phyloP scores from a whole-genome alignment of 2,888 invertebrate species.

The Petrolisthes manimaculis region DNA sequence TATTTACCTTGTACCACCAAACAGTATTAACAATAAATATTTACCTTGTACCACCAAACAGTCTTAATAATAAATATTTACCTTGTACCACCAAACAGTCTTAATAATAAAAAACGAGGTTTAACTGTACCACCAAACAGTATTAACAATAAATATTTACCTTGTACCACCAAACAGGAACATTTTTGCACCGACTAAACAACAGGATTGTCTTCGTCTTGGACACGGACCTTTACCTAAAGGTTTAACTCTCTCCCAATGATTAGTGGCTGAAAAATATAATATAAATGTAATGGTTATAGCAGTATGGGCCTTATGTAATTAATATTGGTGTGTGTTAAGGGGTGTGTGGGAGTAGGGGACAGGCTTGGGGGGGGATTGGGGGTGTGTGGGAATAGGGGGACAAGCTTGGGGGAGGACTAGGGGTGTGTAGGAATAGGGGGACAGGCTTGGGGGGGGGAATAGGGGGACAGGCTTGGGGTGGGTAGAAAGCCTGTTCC shows the following conservation, averaged over 20 bases:
- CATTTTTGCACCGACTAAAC: slow-evolving; percentile 80
- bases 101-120: too few relatives aligned
- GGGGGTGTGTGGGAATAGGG: too few relatives aligned
- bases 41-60: slow-evolving; percentile 93
- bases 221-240: slow-evolving; percentile 77
- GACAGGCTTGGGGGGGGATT: too few relatives aligned
- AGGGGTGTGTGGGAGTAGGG: too few relatives aligned
- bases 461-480: too few relatives aligned
- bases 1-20: slow-evolving; percentile 88
- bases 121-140: too few relatives aligned
- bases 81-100: slow-evolving; percentile 91
- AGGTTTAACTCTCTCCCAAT: slow-evolving; percentile 76
- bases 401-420: too few relatives aligned
- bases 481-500: too few relatives aligned
- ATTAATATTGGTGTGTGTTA: background rate
- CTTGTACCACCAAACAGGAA: slow-evolving; percentile 93
- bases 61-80: slow-evolving; percentile 69
- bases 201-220: slow-evolving; percentile 83
- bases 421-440: too few relatives aligned
- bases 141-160: slow-evolving; percentile 70
- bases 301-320: too few relatives aligned
- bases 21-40: slow-evolving; percentile 72
- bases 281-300: background rate
- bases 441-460: too few relatives aligned
- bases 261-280: slow-evolving; percentile 71